These are phyloP conservation scores for Labeo calbasu DNA, from an alignment of 2,797 vertebrate genomes.

Conservation along the genomic window DNA sequence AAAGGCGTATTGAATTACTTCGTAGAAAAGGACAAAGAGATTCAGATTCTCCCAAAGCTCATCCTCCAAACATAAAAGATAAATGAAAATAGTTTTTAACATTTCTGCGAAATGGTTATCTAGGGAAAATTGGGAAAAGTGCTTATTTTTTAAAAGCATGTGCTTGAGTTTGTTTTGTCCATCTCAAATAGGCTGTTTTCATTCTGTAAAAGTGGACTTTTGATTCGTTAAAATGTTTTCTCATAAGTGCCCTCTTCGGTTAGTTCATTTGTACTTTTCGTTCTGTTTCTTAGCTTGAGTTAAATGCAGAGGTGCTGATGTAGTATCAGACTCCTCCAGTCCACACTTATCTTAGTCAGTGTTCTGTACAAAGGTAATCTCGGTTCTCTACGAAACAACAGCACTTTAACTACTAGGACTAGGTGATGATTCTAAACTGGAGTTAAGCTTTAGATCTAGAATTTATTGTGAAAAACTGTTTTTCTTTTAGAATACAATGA, in stretches of 20 bases:
- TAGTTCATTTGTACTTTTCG: not conserved
- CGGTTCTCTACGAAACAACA: not conserved
- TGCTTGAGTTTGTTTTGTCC: not conserved
- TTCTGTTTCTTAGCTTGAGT: conserved; percentile 5
- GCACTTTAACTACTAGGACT: not conserved
- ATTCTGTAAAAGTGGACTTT: not conserved
- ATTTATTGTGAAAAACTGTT: not conserved
- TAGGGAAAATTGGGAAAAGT: not conserved
- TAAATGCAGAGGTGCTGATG: not conserved
- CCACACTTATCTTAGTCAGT: conserved; percentile 61
- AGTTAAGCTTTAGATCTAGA: not conserved
- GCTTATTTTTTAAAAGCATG: not conserved
- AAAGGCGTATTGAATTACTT: not conserved
- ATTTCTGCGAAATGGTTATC: not conserved
- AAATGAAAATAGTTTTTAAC: not conserved
- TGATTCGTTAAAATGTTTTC: not conserved
- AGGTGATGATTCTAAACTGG: not conserved
- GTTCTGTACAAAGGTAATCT: conserved; percentile 65
- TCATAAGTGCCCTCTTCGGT: not conserved
- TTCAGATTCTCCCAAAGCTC: not conserved
- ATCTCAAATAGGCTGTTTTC: not conserved
- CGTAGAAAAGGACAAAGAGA: not conserved
- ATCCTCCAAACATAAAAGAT: not conserved
- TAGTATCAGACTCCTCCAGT: conserved; percentile 13
- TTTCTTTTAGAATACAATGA: conserved; percentile 40